phyloP scores from a whole-genome alignment of 1,140 invertebrate species.

The Agrypnia vestita region DNA sequence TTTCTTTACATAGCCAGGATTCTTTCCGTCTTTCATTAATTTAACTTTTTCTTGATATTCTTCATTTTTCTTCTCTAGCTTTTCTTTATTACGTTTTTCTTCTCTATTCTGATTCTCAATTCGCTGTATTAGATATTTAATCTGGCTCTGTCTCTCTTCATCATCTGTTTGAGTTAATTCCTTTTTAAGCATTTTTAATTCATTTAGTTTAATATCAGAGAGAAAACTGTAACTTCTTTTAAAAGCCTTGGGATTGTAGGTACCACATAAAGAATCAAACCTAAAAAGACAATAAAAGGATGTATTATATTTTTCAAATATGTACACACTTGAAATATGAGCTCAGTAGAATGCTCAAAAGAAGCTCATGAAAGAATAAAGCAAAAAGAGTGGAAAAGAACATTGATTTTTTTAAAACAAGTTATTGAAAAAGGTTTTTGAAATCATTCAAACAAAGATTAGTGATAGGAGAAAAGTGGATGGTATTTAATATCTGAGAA shows the following conservation, averaged over 20 bases:
- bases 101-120: slow-evolving; percentile 81
- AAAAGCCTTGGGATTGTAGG: slow-evolving; percentile 83
- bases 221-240: slow-evolving; percentile 86
- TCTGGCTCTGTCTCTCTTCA: slow-evolving; percentile 77
- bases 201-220: slow-evolving; percentile 78
- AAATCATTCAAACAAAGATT: no score
- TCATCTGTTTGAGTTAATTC: slow-evolving; percentile 76
- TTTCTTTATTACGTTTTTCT: slow-evolving; percentile 74
- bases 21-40: slow-evolving; percentile 77
- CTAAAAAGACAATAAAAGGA: slow-evolving; percentile 65
- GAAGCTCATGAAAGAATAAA: not conserved
- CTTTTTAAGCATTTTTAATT: slow-evolving; percentile 77
- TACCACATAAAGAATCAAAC: slow-evolving; percentile 87
- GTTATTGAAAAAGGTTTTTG: no score
- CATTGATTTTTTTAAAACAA: no score
- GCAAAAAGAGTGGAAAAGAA: not conserved
- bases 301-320: no score
- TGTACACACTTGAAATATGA: no score
- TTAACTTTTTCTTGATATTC: slow-evolving; percentile 75
- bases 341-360: no score
- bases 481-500: no score
- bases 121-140: slow-evolving; percentile 82
- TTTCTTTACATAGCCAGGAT: slow-evolving; percentile 85
- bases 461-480: no score
- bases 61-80: slow-evolving; percentile 72